A percentile compares a stretch with the other conserved stretches of the same genome.
Conservation (phyloP, 2,113 vertebrate genomes). For the Centrocercus urophasianus region DNA sequence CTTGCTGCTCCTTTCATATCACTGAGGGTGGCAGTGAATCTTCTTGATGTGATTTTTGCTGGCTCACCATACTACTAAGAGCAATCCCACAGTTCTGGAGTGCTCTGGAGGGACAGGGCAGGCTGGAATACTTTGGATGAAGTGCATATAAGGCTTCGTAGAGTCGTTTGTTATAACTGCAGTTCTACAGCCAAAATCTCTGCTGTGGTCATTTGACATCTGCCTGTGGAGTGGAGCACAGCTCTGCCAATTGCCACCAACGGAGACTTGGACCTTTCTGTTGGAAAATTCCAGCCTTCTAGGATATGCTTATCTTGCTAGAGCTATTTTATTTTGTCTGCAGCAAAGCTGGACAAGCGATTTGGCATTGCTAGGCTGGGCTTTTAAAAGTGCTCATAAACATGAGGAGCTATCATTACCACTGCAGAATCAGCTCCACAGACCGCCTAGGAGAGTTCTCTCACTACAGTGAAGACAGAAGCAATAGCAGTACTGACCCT, state of each 20-base stretch:
- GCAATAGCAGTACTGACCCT: not conserved
- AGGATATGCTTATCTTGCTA: constrained; percentile 19
- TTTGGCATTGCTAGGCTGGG: not conserved
- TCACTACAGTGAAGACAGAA: not conserved
- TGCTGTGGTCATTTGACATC: constrained; percentile 55
- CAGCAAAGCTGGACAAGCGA: constrained; percentile 36
- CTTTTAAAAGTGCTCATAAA: constrained; percentile 35
- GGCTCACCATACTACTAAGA: not conserved
- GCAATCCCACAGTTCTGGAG: not conserved
- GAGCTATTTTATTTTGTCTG: constrained; percentile 61
- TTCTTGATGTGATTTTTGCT: not conserved
- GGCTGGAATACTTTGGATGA: constrained; percentile 1
- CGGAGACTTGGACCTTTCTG: constrained; percentile 36
- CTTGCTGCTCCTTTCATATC: not conserved
- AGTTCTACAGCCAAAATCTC: constrained; percentile 24
- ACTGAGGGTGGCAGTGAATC: not conserved
- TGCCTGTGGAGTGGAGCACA: not conserved
- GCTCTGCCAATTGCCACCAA: constrained; percentile 46
- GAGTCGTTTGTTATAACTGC: not conserved
- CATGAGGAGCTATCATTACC: not conserved
- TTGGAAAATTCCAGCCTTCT: constrained; percentile 57
- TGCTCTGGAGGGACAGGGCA: not conserved
- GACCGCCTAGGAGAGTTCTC: rapidly evolving
- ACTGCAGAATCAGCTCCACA: not conserved
- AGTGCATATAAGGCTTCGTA: not conserved